Evolutionary conservation across 1,140 invertebrate species (phyloP), one percentile per base, ranked within the genome.

Genomic region (Ridgeia piscesae): DNA sequence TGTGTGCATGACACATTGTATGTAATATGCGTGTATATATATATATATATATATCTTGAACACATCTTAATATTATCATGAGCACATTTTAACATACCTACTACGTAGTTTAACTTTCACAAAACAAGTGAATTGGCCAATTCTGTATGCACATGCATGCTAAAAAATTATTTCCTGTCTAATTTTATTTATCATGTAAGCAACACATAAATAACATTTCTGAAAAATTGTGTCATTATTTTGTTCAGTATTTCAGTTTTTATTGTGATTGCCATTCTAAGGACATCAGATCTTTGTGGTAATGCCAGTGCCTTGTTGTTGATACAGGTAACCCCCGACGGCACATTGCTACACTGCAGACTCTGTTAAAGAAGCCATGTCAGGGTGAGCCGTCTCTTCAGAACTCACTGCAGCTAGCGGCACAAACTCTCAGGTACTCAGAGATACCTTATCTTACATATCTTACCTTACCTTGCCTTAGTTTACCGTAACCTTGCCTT

Each of bases 311-410:
- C 35, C 31, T 9, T 89, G 11, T 11, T 91, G 21, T 91, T 34
- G 9, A 21, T 91, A 14, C n/a, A 96, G 96, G 96, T 34, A 97
- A 97, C 94, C 95, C 96, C 14, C 93, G 95, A 91, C 93, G 95
- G 17, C 96, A 96, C 92, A 95, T 96, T 48, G 94, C 94, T n/a
- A 94, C 95, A 6, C 92, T 97, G 31, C 95, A 96, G 92, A 94
- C 93, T 89, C 89, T 96, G 35, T 92, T 93, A 8, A 94, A 96
- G 92, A 94, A 94, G 34, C 91, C 95, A 1, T 97, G 97, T 94
- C 97, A 97, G 89, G 99, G 99, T 27, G 99, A 99, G 95, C 98
- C 99, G 6, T 99, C 99, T 0, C 95, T 99, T 89, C 98, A 99
- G 96, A 99, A 99, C 96, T 97, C 98, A 1, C 96, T 99, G 88